Evolutionary conservation across 2,888 invertebrate species (phyloP).

Genomic region (Melanotus villosus): DNA sequence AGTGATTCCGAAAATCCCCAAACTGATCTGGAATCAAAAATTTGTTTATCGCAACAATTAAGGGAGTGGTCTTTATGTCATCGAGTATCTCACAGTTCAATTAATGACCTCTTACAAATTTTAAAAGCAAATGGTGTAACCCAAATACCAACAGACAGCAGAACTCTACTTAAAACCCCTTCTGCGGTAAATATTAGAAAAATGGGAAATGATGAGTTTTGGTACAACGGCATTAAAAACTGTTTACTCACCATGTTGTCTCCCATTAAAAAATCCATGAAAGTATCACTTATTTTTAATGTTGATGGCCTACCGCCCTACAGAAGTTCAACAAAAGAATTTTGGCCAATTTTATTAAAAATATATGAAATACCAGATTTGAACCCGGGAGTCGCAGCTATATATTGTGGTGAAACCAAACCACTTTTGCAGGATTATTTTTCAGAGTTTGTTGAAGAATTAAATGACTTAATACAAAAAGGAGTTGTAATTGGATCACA

Average conservation of each 20-base stretch:
- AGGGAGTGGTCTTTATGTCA: too few relatives aligned
- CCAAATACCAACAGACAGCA: slow-evolving; percentile 1
- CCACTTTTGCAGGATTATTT: slow-evolving; percentile 45
- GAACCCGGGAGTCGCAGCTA: slow-evolving; percentile 46
- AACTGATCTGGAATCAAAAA: too few relatives aligned
- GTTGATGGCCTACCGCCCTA: slow-evolving; percentile 44
- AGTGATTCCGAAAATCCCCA: too few relatives aligned
- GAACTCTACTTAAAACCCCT: slow-evolving; percentile 3
- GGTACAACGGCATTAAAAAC: slow-evolving; percentile 10
- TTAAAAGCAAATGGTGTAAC: neutral
- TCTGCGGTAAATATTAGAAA: neutral
- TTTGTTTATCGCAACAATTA: too few relatives aligned
- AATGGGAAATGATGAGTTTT: slow-evolving; percentile 1
- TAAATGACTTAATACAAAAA: slow-evolving; percentile 40
- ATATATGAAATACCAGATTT: slow-evolving; percentile 38
- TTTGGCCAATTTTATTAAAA: slow-evolving; percentile 49
- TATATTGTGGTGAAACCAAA: slow-evolving; percentile 50
- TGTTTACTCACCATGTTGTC: neutral
- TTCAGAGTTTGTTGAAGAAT: slow-evolving; percentile 46
- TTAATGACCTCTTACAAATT: too few relatives aligned
- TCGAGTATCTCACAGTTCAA: too few relatives aligned
- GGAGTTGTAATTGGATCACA: too few relatives aligned
- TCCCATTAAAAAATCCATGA: neutral
- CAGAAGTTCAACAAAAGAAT: slow-evolving; percentile 40
- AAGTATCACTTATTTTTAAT: slow-evolving; percentile 34